Percentiles rank a stretch among this genome's conserved stretches.
Evolutionary conservation across 2,797 vertebrate species (phyloP).

Genomic region (Okamejei kenojei): DNA sequence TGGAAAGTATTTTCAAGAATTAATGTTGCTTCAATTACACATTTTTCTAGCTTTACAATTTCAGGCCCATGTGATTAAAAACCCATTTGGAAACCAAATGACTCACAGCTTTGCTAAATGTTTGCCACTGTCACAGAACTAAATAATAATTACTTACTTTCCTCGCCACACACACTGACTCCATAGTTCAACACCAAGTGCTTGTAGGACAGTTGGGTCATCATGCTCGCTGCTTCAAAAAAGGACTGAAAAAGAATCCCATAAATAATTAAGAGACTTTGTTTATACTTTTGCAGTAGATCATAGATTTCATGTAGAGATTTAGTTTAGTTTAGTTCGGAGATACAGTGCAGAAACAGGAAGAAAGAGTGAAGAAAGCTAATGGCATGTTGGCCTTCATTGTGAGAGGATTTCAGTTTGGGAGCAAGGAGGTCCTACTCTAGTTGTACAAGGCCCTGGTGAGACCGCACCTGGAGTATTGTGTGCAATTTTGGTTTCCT

Average conservation of each 20-base stretch:
- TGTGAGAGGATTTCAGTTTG: too few species aligned
- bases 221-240: slow-evolving; percentile 97
- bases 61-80: background rate
- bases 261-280: slow-evolving; percentile 2
- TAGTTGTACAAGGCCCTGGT: too few species aligned
- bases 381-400: too few species aligned
- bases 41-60: background rate
- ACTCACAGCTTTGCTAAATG: background rate
- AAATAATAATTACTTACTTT: slow-evolving; percentile 71
- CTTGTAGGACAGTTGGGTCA: slow-evolving; percentile 94
- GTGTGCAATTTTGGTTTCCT: too few species aligned
- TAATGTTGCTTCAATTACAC: background rate
- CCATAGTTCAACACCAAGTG: slow-evolving; percentile 91
- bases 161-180: slow-evolving; percentile 86
- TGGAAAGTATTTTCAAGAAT: background rate
- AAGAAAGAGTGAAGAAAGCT: too few species aligned
- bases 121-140: too few species aligned
- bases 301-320: too few species aligned
- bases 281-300: background rate
- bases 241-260: slow-evolving; percentile 69
- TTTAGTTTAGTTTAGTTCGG: too few species aligned
- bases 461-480: too few species aligned
- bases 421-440: too few species aligned
- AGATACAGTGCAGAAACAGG: too few species aligned
- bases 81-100: background rate